Percentiles rank a stretch among this genome's conserved stretches.
phyloP scores from a whole-genome alignment of 2,888 invertebrate genomes.

The Acanthosepion lycidas region DNA sequence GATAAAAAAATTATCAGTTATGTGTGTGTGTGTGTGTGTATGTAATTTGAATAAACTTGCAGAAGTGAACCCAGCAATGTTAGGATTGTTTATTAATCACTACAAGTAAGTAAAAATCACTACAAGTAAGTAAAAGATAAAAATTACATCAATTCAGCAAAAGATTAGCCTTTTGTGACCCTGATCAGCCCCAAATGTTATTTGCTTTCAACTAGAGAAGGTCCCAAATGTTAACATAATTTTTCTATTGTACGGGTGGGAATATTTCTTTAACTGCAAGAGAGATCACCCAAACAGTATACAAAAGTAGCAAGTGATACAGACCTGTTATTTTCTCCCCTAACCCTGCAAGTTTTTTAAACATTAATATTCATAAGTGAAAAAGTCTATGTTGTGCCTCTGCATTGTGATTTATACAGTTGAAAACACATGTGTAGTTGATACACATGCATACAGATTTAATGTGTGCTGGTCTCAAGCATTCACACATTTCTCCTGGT shows the following conservation, averaged over 20 bases:
- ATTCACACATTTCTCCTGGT: neutral
- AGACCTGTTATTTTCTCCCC: neutral
- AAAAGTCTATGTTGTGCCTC: neutral
- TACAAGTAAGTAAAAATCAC: neutral
- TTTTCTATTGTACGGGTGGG: too few relatives aligned
- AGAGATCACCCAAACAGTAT: neutral
- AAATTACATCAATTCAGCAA: neutral
- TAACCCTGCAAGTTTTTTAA: neutral
- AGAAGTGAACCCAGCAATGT: neutral
- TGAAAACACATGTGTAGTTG: neutral
- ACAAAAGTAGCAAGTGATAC: neutral
- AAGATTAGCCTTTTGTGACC: neutral
- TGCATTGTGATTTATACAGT: neutral
- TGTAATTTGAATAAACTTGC: neutral
- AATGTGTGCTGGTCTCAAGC: neutral
- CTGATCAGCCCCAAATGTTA: neutral
- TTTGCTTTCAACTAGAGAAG: neutral
- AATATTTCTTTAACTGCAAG: neutral
- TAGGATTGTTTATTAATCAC: neutral
- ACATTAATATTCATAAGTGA: conserved; percentile 1
- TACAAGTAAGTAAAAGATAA: neutral
- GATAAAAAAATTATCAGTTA: too few relatives aligned
- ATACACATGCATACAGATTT: neutral
- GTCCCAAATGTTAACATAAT: neutral
- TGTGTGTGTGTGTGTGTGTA: too few relatives aligned